A percentile compares a stretch with the other conserved stretches of the same genome.
phyloP scores from a whole-genome alignment of 2,113 vertebrate species.

The Polypterus senegalus region DNA sequence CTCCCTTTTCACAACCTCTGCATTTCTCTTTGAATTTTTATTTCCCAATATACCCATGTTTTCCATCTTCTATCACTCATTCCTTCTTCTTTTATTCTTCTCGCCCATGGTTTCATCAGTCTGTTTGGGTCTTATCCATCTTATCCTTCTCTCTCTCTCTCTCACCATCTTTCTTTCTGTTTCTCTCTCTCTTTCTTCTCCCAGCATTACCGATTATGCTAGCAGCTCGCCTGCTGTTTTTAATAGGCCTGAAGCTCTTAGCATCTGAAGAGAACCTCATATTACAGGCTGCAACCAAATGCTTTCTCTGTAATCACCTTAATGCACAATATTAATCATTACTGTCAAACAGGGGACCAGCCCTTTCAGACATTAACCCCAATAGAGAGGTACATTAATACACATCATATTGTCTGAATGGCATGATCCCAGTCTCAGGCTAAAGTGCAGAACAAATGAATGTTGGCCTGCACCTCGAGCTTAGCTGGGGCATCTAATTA shows the following conservation, averaged over 20 bases:
- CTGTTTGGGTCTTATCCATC: conserved; percentile 15
- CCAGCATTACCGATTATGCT: conserved; percentile 64
- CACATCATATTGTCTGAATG: conserved; percentile 39
- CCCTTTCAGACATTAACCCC: conserved; percentile 34
- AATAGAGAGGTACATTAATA: conserved; percentile 41
- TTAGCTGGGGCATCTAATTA: conserved; percentile 50
- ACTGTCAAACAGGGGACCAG: conserved; percentile 48
- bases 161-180: conserved; percentile 29
- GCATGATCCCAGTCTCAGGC: conserved; percentile 48
- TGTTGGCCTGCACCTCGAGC: conserved; percentile 23
- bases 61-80: background rate
- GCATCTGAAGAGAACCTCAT: conserved; percentile 53
- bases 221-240: conserved; percentile 57
- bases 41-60: no score
- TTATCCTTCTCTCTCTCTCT: conserved; percentile 29
- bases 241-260: conserved; percentile 50
- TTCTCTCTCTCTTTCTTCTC: conserved; percentile 39
- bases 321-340: conserved; percentile 73
- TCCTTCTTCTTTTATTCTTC: conserved; percentile 2
- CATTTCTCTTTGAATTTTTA: no score
- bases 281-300: conserved; percentile 47
- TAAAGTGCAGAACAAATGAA: conserved; percentile 52
- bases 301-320: conserved; percentile 66
- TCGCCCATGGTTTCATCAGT: conserved; percentile 18
- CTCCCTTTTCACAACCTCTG: no score